Percentiles rank a stretch among this genome's conserved stretches.
Evolutionary conservation across 2,113 vertebrate species (phyloP).

Genomic region (Chloropsis cyanopogon): DNA sequence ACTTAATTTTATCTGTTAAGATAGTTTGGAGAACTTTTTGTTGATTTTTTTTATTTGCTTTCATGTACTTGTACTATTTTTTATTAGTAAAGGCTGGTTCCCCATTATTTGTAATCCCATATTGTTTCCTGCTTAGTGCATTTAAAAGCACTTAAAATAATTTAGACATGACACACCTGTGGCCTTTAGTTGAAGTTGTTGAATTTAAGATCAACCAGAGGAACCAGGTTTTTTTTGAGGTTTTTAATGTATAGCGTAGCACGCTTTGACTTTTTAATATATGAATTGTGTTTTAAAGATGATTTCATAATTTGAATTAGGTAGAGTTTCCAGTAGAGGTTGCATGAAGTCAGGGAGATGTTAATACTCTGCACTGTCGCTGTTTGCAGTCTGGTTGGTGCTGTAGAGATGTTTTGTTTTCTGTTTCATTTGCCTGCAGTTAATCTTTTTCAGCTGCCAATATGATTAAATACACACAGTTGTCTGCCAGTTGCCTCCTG

Average conservation of each 20-base stretch:
- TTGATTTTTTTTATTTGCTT: not conserved
- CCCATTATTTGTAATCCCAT: constrained; percentile 11
- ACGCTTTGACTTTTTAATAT: not conserved
- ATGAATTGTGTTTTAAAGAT: not conserved
- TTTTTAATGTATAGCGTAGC: not conserved
- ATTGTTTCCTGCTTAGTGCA: constrained; percentile 6
- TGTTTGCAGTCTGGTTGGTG: not conserved
- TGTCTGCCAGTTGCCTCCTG: not conserved
- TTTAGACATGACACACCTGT: not conserved
- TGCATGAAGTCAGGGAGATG: not conserved
- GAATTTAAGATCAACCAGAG: not conserved
- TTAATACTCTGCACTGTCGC: not conserved
- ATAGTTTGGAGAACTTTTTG: not conserved
- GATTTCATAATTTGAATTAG: not conserved
- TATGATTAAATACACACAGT: not conserved
- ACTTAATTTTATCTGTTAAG: not conserved
- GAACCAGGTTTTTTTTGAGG: not conserved
- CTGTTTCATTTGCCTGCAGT: constrained; percentile 14
- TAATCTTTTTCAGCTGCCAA: not conserved
- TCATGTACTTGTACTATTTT: not conserved
- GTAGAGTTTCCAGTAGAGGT: not conserved
- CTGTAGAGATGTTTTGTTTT: not conserved
- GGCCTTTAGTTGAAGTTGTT: not conserved
- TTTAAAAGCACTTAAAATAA: constrained; percentile 40
- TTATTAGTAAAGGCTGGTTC: not conserved